Conservation (phyloP, 2,888 invertebrate species). For the Dicyrtomina minuta region DNA sequence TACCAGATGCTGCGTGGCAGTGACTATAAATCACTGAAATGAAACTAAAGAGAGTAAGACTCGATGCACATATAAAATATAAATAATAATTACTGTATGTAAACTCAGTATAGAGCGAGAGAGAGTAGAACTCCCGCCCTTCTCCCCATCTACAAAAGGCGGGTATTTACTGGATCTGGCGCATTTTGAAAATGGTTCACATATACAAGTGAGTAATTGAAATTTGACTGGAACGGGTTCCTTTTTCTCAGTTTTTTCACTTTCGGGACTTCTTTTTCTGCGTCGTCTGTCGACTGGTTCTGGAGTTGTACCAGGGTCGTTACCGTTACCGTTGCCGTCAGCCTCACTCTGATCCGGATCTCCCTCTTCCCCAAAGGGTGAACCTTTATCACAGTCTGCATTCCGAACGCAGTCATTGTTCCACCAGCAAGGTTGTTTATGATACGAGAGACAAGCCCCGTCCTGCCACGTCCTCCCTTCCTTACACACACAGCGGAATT, state of each 20-base stretch:
- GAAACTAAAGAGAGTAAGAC: too few relatives aligned
- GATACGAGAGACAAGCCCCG: constrained; percentile 21
- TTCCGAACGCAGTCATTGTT: constrained; percentile 21
- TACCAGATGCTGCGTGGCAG: too few relatives aligned
- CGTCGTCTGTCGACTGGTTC: background rate
- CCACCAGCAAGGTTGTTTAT: constrained; percentile 19
- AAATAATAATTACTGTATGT: too few relatives aligned
- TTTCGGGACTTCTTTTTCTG: background rate
- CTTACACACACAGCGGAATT: constrained; percentile 18
- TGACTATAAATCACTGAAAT: too few relatives aligned
- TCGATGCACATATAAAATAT: too few relatives aligned
- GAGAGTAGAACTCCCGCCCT: background rate
- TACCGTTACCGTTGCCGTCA: background rate
- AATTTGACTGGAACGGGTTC: background rate
- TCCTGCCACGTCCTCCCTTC: constrained; percentile 19
- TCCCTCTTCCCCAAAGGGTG: background rate
- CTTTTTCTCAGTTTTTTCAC: background rate
- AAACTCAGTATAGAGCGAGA: too few relatives aligned
- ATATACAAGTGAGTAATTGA: background rate
- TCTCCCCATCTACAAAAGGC: background rate
- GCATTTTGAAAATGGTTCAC: background rate
- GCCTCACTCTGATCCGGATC: background rate
- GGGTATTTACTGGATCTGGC: background rate
- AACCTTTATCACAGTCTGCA: constrained; percentile 1
- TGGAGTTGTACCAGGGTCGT: background rate